Evolutionary conservation across 1,140 invertebrate species (phyloP).

Genomic region (Pseudomyrmex concolor): DNA sequence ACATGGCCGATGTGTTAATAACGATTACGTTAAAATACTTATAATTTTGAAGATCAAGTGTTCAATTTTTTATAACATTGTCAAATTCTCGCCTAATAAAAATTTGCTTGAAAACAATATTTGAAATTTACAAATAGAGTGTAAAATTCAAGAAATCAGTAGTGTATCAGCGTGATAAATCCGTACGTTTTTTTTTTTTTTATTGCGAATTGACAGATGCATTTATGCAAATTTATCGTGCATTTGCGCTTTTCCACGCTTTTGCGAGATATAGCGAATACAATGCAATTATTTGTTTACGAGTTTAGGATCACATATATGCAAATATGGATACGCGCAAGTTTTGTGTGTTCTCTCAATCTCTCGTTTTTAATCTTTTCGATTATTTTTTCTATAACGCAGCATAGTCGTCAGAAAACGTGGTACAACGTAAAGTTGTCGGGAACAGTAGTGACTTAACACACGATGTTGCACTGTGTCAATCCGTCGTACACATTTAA

Average conservation of each 20-base stretch:
- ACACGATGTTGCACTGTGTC: slow-evolving; percentile 56
- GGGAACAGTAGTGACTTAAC: slow-evolving; percentile 30
- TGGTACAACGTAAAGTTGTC: background rate
- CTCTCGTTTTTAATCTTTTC: slow-evolving; percentile 2
- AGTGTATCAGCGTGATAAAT: no score
- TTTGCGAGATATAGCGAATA: background rate
- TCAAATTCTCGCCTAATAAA: no score
- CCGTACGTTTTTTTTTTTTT: background rate
- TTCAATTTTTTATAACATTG: no score
- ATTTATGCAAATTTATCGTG: background rate
- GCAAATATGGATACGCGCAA: background rate
- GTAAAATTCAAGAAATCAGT: no score
- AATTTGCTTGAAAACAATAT: no score
- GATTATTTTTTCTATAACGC: slow-evolving; percentile 6
- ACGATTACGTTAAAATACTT: no score
- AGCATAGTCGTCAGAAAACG: slow-evolving; percentile 4
- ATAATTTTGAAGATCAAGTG: no score
- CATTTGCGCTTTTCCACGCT: background rate
- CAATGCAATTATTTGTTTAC: slow-evolving; percentile 30
- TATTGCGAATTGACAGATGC: background rate
- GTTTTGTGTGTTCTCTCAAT: slow-evolving; percentile 18
- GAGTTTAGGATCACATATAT: slow-evolving; percentile 7
- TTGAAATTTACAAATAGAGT: no score
- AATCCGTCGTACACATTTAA: slow-evolving; percentile 50
- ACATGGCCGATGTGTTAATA: background rate